Percentiles rank a stretch among this genome's conserved stretches.
These are phyloP conservation scores for Chamaea fasciata DNA, from an alignment of 2,113 vertebrate species.

Conservation along the genomic window DNA sequence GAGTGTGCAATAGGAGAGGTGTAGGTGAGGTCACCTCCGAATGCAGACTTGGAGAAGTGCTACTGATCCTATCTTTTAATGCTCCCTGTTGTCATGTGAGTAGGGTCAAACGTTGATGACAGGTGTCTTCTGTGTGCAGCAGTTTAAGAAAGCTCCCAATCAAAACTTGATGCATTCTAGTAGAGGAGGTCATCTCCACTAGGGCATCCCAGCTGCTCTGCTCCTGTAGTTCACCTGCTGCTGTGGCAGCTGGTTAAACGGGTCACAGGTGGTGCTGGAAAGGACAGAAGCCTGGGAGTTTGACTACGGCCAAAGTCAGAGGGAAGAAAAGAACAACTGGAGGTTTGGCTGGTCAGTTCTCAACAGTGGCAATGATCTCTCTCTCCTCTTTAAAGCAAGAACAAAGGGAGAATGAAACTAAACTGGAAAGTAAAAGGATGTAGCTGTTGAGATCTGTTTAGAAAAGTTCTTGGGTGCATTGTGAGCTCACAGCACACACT, in stretches of 20 bases:
- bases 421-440: not conserved
- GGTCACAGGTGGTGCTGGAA: not conserved
- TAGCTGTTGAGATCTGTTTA: not conserved
- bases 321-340: not conserved
- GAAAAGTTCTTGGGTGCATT: accelerated
- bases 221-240: not conserved
- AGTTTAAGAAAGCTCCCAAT: not conserved
- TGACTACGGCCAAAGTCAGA: not conserved
- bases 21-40: not conserved
- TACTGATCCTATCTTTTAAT: not conserved
- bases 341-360: not conserved
- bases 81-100: not conserved
- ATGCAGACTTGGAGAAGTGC: not conserved
- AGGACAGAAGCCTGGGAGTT: not conserved
- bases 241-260: not conserved
- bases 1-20: not conserved
- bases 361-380: not conserved
- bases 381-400: not conserved
- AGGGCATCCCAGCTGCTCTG: not conserved
- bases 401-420: not conserved
- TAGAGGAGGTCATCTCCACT: not conserved
- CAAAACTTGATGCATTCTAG: not conserved
- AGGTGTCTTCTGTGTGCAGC: not conserved
- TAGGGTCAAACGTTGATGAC: not conserved
- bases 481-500: not conserved